These are phyloP conservation scores for Coracopsis vasa DNA, from an alignment of 2,113 vertebrate genomes.

Conservation along the genomic window DNA sequence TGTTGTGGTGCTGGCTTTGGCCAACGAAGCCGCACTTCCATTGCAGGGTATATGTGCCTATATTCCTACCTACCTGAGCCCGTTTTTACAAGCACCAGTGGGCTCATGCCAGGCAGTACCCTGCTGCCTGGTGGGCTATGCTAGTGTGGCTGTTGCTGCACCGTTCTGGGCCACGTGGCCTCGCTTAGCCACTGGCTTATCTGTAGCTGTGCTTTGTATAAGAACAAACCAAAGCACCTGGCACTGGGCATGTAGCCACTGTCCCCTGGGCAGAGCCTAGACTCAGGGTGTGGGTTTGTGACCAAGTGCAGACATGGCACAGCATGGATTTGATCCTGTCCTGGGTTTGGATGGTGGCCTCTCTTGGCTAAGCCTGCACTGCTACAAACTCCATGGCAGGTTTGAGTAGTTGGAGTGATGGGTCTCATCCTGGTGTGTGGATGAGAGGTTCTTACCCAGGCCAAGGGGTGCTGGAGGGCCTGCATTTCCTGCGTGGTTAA, in stretches of 20 bases:
- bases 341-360: neutral
- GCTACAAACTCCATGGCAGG: accelerated
- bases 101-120: neutral
- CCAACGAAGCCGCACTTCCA: neutral
- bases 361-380: neutral
- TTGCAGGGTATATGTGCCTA: neutral
- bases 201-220: neutral
- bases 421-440: neutral
- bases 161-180: neutral
- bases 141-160: accelerated
- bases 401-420: accelerated
- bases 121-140: neutral
- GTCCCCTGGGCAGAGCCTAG: neutral
- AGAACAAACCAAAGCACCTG: neutral
- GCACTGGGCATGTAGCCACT: neutral
- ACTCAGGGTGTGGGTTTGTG: accelerated
- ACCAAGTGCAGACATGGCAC: accelerated
- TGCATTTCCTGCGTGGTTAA: accelerated
- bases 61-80: accelerated
- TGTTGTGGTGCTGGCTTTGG: neutral
- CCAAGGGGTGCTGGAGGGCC: neutral
- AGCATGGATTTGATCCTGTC: accelerated
- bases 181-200: accelerated
- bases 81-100: neutral
- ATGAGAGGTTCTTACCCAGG: neutral